Evolutionary conservation across 1,140 invertebrate species (phyloP), one percentile per base, ranked within the genome.

Genomic region (Drosophila baimaii): DNA sequence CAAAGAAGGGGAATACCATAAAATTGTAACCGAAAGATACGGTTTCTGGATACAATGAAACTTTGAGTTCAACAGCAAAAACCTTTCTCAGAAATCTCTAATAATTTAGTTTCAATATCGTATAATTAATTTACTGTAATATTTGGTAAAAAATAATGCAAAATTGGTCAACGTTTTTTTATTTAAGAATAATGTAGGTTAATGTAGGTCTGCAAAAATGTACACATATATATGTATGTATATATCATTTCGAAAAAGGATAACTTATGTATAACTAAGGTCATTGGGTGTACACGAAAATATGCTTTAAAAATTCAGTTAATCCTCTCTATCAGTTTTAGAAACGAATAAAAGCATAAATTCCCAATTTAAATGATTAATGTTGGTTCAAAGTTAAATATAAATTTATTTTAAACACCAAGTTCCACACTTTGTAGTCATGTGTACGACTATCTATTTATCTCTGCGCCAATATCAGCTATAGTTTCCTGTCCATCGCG

Each of bases 371-470:
- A 15, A 7, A 52, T 52, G 49, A 33, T 17, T 52, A 17, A 52
- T 21, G 7, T 15, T 5, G 13, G 27, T 1, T 33, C 21, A 8
- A 21, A n/a, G 21, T 33, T 15, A 1, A n/a, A n/a, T n/a, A n/a
- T n/a, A n/a, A n/a, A n/a, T n/a, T 8, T 19, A 33, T 21, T 52
- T 52, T 33, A 21, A 21, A 52, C 21, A 35, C 15, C 10, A 57
- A 44, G 41, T 23, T 19, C 13, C 17, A 5, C 13, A 63, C 12
- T 55, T 15, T 13, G 21, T 61, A 21, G 25, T 13, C 10, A 31
- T 8, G 49, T 25, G n/a, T 15, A 12, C 13, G 2, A 19, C 21
- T 51, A 63, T 63, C 69, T 63, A 17, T 63, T 57, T 63, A 17
- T 13, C 54, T 44, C 17, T 5, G n/a, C 1, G 0, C 10, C 29